Evolutionary conservation across 2,113 vertebrate genomes (phyloP).

Genomic region (Cryptotis parvus): DNA sequence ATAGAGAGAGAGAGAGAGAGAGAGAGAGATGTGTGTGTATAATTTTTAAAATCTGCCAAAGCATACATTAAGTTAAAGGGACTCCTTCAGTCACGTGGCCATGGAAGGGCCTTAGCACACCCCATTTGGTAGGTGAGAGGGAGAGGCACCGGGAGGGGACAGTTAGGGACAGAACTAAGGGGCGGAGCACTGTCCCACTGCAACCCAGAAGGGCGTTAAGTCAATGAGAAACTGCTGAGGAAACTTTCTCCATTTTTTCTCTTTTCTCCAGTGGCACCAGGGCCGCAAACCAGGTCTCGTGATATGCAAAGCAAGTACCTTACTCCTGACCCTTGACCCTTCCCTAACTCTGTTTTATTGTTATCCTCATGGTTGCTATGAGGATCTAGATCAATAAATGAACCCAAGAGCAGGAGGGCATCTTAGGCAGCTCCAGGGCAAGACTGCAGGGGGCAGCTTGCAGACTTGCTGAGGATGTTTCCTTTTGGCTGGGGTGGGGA

Average conservation of each 20-base stretch:
- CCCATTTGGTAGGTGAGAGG: background rate
- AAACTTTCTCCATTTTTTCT: no score
- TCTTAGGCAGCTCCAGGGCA: background rate
- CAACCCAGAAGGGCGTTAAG: background rate
- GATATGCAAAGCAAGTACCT: no score
- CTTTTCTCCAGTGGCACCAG: no score
- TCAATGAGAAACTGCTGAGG: background rate
- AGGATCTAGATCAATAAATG: background rate
- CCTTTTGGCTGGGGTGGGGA: no score
- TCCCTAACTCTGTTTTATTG: no score
- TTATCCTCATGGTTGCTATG: no score
- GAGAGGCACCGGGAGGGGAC: background rate
- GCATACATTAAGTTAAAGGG: background rate
- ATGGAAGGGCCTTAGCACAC: background rate
- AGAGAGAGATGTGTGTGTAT: no score
- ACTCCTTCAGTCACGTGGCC: rapidly evolving
- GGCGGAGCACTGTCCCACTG: background rate
- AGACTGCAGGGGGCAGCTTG: background rate
- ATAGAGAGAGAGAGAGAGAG: no score
- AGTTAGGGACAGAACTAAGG: background rate
- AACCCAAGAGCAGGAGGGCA: background rate
- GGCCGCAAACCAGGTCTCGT: no score
- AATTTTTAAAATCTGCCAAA: background rate
- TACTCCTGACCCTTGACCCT: no score
- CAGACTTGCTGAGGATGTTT: background rate